These are phyloP conservation scores for Metopolophium dirhodum DNA, from an alignment of 1,140 invertebrate species.

Conservation along the genomic window DNA sequence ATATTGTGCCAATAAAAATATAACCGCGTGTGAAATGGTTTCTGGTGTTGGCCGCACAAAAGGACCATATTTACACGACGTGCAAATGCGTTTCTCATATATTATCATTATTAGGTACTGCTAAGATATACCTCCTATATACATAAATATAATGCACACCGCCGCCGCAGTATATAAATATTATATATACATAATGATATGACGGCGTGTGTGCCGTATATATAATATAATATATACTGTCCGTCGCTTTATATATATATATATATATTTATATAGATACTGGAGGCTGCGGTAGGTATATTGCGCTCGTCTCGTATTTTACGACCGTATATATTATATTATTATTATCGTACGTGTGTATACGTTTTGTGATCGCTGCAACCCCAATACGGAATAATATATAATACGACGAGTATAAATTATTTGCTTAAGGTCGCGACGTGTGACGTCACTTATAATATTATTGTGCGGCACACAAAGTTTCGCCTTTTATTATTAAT, in stretches of 20 bases:
- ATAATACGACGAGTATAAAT: neutral
- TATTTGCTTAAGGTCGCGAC: constrained; percentile 14
- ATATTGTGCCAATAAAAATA: constrained; percentile 50
- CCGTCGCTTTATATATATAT: neutral
- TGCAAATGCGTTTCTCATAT: neutral
- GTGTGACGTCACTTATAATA: neutral
- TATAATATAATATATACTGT: neutral
- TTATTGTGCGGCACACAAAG: neutral
- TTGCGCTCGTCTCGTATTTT: neutral
- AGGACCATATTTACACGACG: constrained; percentile 37
- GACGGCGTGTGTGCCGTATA: neutral
- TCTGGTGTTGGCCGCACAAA: constrained; percentile 2
- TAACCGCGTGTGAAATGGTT: constrained; percentile 41
- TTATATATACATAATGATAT: neutral
- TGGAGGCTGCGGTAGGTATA: constrained; percentile 29
- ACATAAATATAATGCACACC: neutral
- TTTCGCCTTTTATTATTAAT: neutral
- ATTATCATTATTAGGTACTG: neutral
- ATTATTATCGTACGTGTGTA: neutral
- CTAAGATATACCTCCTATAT: neutral
- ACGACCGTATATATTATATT: constrained; percentile 12
- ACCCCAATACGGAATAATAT: constrained; percentile 19
- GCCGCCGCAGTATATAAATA: neutral
- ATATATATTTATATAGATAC: neutral
- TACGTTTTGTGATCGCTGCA: neutral